Base-by-base conservation (phyloP, 2,113 vertebrate genomes). In the Gobio gobio region DNA sequence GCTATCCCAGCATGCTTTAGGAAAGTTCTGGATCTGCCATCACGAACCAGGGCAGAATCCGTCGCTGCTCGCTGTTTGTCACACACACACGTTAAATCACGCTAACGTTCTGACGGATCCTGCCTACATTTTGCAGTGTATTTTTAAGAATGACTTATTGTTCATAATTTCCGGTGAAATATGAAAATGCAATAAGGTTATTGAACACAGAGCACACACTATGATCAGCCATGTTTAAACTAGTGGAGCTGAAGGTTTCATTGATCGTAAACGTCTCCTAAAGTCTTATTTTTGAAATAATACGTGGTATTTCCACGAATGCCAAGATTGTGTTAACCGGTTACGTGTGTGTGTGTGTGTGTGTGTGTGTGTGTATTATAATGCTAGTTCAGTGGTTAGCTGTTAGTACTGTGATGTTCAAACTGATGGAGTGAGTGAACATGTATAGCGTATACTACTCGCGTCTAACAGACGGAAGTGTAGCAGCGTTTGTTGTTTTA, bases 1-100 rank as follows among this genome's bases (percentile, higher is more conserved):
- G 97, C 1, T 98, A 97, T 85, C 98, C 97, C 94, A 93, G 97
- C 89, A 95, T 97, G n/a, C 94, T 97, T 63, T 4, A 33, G 36
- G 45, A 29, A 1, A 6, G 43, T 20, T 29, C 58, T 68, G 43
- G n/a, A 29, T 54, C 18, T 54, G 36, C 3, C 47, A 13, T 13
- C 47, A 49, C 12, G 9, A 49, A 13, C 6, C 18, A 56, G 54
- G 18, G 40, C 8, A 8, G 16, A 45, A 18, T 66, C n/a, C 40
- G 7, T 64, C 3, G 8, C 20, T 20, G 78, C 18, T 68, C 63
- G 33, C 33, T 45, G 61, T 43, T 63, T 43, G 22, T 10, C 2
- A 22, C 5, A 9, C 29, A 9, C 29, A 29, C n/a, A 18, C 7
- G 4, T 43, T 7, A 13, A 47, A 24, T 45, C 10, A 61, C n/a